These are phyloP conservation scores for Pristiophorus japonicus DNA, from an alignment of 2,113 vertebrate species.

Conservation along the genomic window DNA sequence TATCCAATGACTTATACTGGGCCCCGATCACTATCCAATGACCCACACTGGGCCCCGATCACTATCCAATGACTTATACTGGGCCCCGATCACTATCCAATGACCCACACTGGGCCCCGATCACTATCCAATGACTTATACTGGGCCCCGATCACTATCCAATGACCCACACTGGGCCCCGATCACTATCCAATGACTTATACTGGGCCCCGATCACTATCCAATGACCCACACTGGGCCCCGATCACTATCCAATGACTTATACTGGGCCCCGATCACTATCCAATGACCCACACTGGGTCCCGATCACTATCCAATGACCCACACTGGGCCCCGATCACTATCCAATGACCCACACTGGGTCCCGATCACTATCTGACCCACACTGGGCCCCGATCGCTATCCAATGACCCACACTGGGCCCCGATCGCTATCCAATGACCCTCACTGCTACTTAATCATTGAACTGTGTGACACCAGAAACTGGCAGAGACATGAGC, in stretches of 20 bases:
- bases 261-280: conserved; percentile 49
- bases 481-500: not conserved
- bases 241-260: conserved; percentile 48
- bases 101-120: conserved; percentile 44
- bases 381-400: too few species aligned
- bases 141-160: conserved; percentile 50
- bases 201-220: conserved; percentile 49
- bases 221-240: not conserved
- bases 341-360: conserved; percentile 28
- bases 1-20: not conserved
- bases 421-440: conserved; percentile 49
- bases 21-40: conserved; percentile 49
- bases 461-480: not conserved
- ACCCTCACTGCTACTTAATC: not conserved
- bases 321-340: conserved; percentile 49
- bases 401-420: not conserved
- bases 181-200: conserved; percentile 45
- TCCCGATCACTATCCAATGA: conserved; percentile 49
- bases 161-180: conserved; percentile 39
- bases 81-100: conserved; percentile 49
- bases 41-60: conserved; percentile 48
- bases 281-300: not conserved
- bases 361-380: too few species aligned
- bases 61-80: conserved; percentile 36
- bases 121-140: conserved; percentile 42